Evolutionary conservation across 2,797 vertebrate genomes (phyloP).

Genomic region (Danio kyathit): DNA sequence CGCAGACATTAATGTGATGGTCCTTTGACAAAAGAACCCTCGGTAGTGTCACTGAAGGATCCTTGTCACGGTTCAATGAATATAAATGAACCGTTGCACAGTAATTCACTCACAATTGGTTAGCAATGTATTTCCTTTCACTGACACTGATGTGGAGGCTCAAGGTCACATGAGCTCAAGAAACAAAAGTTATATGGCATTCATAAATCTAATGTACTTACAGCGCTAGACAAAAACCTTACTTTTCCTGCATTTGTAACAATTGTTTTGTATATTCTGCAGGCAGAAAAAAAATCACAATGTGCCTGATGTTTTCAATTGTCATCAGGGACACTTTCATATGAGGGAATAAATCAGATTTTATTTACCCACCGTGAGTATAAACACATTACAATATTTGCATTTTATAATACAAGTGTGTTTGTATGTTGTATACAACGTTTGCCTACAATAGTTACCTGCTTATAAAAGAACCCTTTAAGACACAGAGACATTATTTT

Average conservation of each 20-base stretch:
- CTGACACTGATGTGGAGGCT: not conserved
- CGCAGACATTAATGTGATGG: conserved; percentile 24
- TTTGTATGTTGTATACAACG: no score
- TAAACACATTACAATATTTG: no score
- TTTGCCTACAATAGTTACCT: no score
- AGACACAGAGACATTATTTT: no score
- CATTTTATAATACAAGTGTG: no score
- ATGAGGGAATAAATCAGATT: no score
- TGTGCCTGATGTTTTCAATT: not conserved
- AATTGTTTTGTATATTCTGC: not conserved
- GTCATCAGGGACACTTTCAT: not conserved
- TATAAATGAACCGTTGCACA: conserved; percentile 30
- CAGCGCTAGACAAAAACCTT: not conserved
- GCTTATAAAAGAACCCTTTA: no score
- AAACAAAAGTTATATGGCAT: not conserved
- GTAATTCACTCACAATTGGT: conserved; percentile 27
- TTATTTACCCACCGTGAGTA: no score
- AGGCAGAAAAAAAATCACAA: not conserved
- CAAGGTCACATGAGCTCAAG: conserved; percentile 13
- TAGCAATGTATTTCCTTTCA: conserved; percentile 12
- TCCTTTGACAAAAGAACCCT: conserved; percentile 17
- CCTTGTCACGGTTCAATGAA: conserved; percentile 20
- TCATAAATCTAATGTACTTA: not conserved
- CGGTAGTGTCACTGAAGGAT: conserved; percentile 13
- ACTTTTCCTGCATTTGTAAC: not conserved